A percentile compares a stretch with the other conserved stretches of the same genome.
These are phyloP conservation scores for Pluvianellus socialis DNA, from an alignment of 2,113 vertebrate species.

Conservation along the genomic window DNA sequence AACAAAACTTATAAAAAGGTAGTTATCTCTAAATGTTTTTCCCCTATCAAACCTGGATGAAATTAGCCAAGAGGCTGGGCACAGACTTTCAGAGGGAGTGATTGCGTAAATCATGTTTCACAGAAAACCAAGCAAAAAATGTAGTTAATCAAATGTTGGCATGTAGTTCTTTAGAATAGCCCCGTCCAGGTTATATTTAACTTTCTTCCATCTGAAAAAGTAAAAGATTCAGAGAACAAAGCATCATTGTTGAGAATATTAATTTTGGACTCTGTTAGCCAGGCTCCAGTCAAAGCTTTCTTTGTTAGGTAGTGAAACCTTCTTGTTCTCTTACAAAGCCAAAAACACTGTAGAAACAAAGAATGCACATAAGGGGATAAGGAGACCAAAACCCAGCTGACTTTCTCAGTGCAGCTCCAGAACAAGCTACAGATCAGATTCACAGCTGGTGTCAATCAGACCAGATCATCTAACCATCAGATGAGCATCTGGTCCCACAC, in stretches of 20 bases:
- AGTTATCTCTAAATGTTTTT: neutral
- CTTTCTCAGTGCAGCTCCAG: neutral
- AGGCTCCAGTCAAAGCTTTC: conserved; percentile 40
- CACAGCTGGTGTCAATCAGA: neutral
- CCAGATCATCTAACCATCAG: neutral
- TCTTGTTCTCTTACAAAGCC: conserved; percentile 22
- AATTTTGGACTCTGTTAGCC: conserved; percentile 38
- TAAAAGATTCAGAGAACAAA: conserved; percentile 55
- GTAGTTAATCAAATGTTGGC: conserved; percentile 10
- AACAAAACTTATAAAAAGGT: neutral
- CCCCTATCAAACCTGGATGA: neutral
- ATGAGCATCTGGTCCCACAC: neutral
- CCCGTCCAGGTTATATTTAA: conserved; percentile 40
- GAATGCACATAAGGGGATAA: neutral
- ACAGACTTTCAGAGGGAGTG: neutral
- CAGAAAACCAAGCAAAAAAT: neutral
- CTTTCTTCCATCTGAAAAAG: conserved; percentile 35
- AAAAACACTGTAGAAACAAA: conserved; percentile 41
- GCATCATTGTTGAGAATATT: conserved; percentile 40
- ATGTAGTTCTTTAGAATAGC: neutral
- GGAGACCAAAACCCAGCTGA: conserved; percentile 19
- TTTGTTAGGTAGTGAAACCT: conserved; percentile 48
- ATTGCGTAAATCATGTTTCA: neutral
- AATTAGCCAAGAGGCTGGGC: neutral
- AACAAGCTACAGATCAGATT: neutral